Conservation (phyloP, 2,888 invertebrate species). For the Parnassius mnemosyne region DNA sequence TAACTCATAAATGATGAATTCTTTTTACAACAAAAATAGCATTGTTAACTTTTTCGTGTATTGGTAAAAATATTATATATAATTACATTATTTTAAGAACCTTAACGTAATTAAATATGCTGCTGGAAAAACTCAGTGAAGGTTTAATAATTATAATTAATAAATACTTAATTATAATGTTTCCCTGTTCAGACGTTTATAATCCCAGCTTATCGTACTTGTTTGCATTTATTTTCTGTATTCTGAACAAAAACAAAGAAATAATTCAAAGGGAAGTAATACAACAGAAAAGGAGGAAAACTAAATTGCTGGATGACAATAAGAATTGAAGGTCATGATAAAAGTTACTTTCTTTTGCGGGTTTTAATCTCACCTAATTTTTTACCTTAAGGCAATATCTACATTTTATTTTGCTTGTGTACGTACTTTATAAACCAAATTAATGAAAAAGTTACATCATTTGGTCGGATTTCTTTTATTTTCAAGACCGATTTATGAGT, state of each 20-base stretch:
- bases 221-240: conserved; percentile 2
- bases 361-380: conserved; percentile 45
- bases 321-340: conserved; percentile 37
- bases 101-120: no score
- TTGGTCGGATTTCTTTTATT: conserved; percentile 43
- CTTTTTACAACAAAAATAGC: no score
- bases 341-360: conserved; percentile 28
- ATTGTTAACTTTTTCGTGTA: no score
- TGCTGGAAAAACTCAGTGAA: no score
- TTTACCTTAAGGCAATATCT: conserved; percentile 28
- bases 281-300: conserved; percentile 16
- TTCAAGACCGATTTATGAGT: conserved; percentile 43
- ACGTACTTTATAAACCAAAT: conserved; percentile 45
- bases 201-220: no score
- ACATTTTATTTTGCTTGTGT: conserved; percentile 26
- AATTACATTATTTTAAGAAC: no score
- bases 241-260: not conserved
- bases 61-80: no score
- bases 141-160: no score
- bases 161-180: no score
- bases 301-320: conserved; percentile 43
- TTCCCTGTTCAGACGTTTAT: no score
- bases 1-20: no score
- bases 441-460: conserved; percentile 28
- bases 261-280: conserved; percentile 8